Base-by-base conservation (phyloP, 35 echinoderm and acorn worm genomes). In the Lytechinus variegatus region DNA sequence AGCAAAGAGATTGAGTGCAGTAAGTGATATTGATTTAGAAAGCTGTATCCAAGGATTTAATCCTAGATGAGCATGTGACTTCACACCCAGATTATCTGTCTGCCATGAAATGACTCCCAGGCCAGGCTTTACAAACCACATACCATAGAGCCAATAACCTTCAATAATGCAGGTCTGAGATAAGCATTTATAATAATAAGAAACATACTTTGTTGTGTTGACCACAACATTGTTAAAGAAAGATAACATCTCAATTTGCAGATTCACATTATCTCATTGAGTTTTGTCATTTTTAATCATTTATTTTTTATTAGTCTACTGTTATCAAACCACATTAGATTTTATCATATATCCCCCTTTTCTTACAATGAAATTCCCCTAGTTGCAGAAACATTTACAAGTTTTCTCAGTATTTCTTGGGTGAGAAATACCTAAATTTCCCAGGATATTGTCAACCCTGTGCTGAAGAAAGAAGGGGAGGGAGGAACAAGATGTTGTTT, bases 71-170 rank as follows among this genome's bases (percentile, higher is more conserved):
- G 66, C 66, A 79, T 79, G 52, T 90, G 88, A 54, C 27, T 52
- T 90, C 88, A 90, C 88, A 44, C 88, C 28, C 27, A 90, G 88
- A 90, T 90, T 90, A 90, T 90, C 88, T 90, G 88, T 90, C 88
- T 90, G 88, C 88, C 88, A 33, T 8, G 21, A n/a, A 19, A 79
- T 24, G 66, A 79, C 66, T 79, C 66, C 66, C 66, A 79, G 66
- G 66, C 66, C 19, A 24, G 66, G 66, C 16, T 79, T 24, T 24
- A n/a, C 66, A 24, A 79, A 79, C 66, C 66, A 79, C 66, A 79
- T 7, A 24, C 6, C 16, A 79, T 7, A 79, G 14, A 79, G 66
- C 66, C 14, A 71, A 71, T 71, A 71, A 60, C 57, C 66, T 4
- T n/a, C n/a, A n/a, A 7, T 24, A n/a, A 79, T 79, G n/a, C 66